Percentiles rank a stretch among this genome's conserved stretches.
Conservation (phyloP, 2,888 invertebrate genomes). For the Andrena camellia region DNA sequence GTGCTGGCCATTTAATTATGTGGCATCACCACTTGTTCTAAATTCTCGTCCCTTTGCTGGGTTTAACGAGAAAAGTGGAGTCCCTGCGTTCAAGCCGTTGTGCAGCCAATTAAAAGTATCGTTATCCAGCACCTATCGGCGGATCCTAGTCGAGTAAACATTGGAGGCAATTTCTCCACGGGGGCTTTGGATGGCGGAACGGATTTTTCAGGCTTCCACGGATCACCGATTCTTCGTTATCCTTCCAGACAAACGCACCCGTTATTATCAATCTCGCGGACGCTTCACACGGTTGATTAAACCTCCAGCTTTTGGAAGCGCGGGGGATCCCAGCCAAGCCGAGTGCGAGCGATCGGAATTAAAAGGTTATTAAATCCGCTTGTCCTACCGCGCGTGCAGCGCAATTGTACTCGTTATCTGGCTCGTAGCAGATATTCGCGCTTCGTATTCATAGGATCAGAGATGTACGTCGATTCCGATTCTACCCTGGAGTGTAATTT, state of each 20-base stretch:
- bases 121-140: neutral
- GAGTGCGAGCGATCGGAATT: constrained; percentile 45
- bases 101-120: too few relatives aligned
- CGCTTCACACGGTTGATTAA: constrained; percentile 54
- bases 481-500: constrained; percentile 1
- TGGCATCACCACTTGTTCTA: too few relatives aligned
- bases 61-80: too few relatives aligned
- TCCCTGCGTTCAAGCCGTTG: too few relatives aligned
- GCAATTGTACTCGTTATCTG: constrained; percentile 60
- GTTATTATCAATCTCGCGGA: constrained; percentile 57
- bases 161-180: neutral
- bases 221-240: constrained; percentile 43
- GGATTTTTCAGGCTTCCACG: constrained; percentile 39
- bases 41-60: too few relatives aligned
- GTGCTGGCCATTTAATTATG: too few relatives aligned
- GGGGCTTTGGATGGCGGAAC: neutral
- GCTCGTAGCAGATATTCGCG: constrained; percentile 33
- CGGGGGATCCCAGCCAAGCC: constrained; percentile 28
- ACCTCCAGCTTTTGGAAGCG: constrained; percentile 16
- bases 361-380: constrained; percentile 67
- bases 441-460: constrained; percentile 11
- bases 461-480: constrained; percentile 17
- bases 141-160: neutral
- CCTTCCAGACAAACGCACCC: constrained; percentile 42
- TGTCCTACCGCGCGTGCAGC: constrained; percentile 27